These are phyloP conservation scores for Pycnomerus fuliginosus DNA, from an alignment of 2,888 invertebrate genomes.

Conservation along the genomic window DNA sequence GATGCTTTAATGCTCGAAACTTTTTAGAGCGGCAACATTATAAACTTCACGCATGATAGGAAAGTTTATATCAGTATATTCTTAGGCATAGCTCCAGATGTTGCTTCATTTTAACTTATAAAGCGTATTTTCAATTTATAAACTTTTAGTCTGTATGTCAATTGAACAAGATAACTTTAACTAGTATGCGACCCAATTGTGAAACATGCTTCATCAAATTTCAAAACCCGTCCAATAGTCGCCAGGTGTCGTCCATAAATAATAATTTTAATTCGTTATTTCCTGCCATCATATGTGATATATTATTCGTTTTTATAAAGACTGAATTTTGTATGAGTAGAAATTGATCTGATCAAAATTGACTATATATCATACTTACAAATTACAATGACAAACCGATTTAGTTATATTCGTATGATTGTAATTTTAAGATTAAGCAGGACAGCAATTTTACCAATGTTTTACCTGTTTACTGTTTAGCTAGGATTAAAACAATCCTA, in stretches of 20 bases:
- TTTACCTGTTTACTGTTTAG: too few species aligned
- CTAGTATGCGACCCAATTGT: background rate
- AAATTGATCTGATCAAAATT: too few species aligned
- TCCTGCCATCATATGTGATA: constrained; percentile 10
- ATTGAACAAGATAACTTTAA: constrained; percentile 9
- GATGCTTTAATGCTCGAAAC: constrained; percentile 20
- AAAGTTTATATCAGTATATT: constrained; percentile 26
- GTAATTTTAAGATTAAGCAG: too few species aligned
- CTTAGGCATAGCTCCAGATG: constrained; percentile 26
- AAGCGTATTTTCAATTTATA: constrained; percentile 24
- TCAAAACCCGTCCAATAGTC: too few species aligned
- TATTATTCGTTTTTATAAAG: too few species aligned
- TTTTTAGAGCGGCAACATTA: constrained; percentile 26
- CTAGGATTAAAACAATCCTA: too few species aligned
- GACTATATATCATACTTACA: too few species aligned
- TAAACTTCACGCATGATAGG: constrained; percentile 27
- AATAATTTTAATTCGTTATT: constrained; percentile 13
- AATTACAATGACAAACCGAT: too few species aligned
- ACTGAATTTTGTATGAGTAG: too few species aligned
- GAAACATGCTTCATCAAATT: background rate
- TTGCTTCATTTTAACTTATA: constrained; percentile 26
- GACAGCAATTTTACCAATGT: too few species aligned
- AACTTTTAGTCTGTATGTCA: constrained; percentile 10
- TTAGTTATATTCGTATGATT: too few species aligned
- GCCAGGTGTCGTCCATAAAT: constrained; percentile 13